These are phyloP conservation scores for Amphiduros pacificus DNA, from an alignment of 2,888 invertebrate species.

Conservation along the genomic window DNA sequence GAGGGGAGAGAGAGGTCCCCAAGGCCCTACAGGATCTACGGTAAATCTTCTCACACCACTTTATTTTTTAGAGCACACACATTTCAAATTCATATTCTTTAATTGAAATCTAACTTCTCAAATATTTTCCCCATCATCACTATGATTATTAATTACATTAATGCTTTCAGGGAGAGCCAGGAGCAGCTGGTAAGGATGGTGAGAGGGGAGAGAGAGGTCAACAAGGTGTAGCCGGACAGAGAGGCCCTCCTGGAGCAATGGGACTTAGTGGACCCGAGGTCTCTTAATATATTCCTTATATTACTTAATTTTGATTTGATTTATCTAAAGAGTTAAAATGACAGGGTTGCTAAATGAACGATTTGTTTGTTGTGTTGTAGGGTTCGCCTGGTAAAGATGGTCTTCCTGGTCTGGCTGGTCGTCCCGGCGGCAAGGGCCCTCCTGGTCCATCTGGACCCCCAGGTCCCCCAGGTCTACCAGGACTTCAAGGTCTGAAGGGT, in stretches of 20 bases:
- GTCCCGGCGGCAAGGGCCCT: conserved; percentile 45
- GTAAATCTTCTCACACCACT: too few relatives aligned
- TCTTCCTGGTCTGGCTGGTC: conserved; percentile 32
- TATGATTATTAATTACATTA: too few relatives aligned
- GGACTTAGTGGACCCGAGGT: conserved; percentile 7
- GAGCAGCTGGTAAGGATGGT: conserved; percentile 4
- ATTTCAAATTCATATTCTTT: too few relatives aligned
- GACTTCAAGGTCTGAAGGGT: conserved; percentile 26
- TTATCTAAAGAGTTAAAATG: too few relatives aligned
- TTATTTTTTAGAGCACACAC: too few relatives aligned
- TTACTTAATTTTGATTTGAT: too few relatives aligned
- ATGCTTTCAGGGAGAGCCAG: not conserved
- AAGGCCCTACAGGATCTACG: conserved; percentile 1
- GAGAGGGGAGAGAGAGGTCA: conserved; percentile 11
- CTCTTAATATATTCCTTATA: too few relatives aligned
- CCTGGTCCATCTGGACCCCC: conserved; percentile 41
- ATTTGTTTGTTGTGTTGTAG: not conserved
- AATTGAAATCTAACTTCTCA: too few relatives aligned
- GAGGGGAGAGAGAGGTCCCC: conserved; percentile 28
- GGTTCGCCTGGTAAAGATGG: conserved; percentile 15
- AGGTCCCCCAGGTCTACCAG: conserved; percentile 38
- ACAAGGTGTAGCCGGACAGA: not conserved
- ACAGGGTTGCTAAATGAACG: too few relatives aligned
- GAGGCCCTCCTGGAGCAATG: conserved; percentile 8
- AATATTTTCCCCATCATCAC: too few relatives aligned